Evolutionary conservation across 2,888 invertebrate genomes (phyloP).

Genomic region (Deroplatys truncata): DNA sequence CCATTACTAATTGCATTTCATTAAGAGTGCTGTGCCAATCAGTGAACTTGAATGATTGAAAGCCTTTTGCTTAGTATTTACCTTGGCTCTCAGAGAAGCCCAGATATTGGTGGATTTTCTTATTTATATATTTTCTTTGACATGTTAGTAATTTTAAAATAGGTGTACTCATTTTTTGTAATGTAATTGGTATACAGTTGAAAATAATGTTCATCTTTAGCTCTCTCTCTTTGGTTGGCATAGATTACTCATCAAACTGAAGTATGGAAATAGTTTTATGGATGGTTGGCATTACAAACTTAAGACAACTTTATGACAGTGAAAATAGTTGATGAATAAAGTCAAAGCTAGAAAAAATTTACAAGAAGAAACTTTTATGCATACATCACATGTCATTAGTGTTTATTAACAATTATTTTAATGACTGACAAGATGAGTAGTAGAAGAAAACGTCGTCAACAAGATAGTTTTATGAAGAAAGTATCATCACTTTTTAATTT

Average conservation of each 20-base stretch:
- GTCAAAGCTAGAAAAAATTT: not conserved
- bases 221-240: not conserved
- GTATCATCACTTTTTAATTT: constrained; percentile 84
- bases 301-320: not conserved
- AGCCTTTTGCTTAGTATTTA: too few relatives aligned
- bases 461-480: constrained; percentile 79
- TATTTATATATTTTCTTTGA: too few relatives aligned
- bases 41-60: too few relatives aligned
- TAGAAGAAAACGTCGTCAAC: constrained; percentile 62
- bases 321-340: not conserved
- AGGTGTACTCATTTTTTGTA: not conserved
- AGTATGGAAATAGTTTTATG: not conserved
- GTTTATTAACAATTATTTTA: not conserved
- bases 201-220: not conserved
- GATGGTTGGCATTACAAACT: not conserved
- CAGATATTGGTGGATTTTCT: too few relatives aligned
- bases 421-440: constrained; percentile 51
- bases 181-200: not conserved
- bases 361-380: not conserved
- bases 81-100: too few relatives aligned
- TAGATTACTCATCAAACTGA: not conserved
- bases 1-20: too few relatives aligned
- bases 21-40: too few relatives aligned
- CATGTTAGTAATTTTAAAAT: too few relatives aligned
- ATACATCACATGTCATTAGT: not conserved